Percentiles rank a stretch among this genome's conserved stretches.
Evolutionary conservation across 2,113 vertebrate species (phyloP).

Genomic region (Xiphorhynchus elegans): DNA sequence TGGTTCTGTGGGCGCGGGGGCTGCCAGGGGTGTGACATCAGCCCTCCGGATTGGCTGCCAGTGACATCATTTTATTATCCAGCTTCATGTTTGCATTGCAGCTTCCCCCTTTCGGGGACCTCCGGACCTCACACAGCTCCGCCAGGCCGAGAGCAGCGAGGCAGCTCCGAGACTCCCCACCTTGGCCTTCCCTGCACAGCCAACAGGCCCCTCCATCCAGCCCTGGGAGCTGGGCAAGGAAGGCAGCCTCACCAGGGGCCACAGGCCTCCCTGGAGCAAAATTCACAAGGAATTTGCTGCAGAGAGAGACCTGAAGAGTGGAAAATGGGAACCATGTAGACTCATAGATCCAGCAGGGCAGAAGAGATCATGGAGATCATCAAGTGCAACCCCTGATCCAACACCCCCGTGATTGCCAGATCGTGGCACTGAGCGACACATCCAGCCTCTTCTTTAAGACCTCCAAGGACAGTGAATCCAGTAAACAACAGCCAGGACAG

Average conservation of each 20-base stretch:
- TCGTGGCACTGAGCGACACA: too few relatives aligned
- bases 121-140: conserved; percentile 40
- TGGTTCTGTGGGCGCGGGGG: neutral
- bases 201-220: accelerated
- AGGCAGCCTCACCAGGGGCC: neutral
- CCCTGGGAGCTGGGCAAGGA: neutral
- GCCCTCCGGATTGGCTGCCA: conserved; percentile 69
- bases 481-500: neutral
- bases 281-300: neutral
- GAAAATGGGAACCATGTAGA: conserved; percentile 50
- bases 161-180: neutral
- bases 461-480: too few relatives aligned
- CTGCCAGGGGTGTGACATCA: conserved; percentile 45
- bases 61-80: conserved; percentile 81
- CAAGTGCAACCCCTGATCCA: too few relatives aligned
- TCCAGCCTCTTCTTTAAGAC: too few relatives aligned
- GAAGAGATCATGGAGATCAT: too few relatives aligned
- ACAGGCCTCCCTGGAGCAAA: neutral
- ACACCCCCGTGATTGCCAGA: too few relatives aligned
- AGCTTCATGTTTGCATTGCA: conserved; percentile 32
- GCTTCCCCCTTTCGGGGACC: conserved; percentile 66
- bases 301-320: conserved; percentile 2
- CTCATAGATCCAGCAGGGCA: too few relatives aligned
- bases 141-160: neutral
- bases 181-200: neutral